Conservation (phyloP, 1,140 invertebrate genomes). For the Drosophila athabasca region DNA sequence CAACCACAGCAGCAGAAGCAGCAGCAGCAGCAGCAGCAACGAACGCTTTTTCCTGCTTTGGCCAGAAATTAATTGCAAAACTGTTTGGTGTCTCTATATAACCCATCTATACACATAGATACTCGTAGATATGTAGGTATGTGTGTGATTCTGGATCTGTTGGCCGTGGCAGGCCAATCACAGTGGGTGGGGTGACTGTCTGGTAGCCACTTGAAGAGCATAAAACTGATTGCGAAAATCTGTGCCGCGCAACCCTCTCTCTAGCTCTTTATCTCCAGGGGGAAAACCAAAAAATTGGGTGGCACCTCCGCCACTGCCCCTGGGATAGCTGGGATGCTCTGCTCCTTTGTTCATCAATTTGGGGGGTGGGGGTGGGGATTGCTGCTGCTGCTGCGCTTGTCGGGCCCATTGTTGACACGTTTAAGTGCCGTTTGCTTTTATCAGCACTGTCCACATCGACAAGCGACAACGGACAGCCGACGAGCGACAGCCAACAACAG, state of each 20-base stretch:
- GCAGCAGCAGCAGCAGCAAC: constrained; percentile 31
- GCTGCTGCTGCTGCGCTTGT: constrained; percentile 67
- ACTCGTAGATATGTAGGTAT: background rate
- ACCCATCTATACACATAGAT: background rate
- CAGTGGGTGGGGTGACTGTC: constrained; percentile 47
- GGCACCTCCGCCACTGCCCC: constrained; percentile 1
- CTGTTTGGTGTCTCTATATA: constrained; percentile 56
- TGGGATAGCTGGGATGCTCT: constrained; percentile 25
- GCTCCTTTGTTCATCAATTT: constrained; percentile 64
- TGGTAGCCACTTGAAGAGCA: constrained; percentile 72
- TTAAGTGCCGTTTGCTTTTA: constrained; percentile 81
- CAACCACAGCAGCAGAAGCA: constrained; percentile 47
- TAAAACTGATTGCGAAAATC: constrained; percentile 80
- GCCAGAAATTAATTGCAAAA: constrained; percentile 79
- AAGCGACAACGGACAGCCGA: constrained; percentile 24
- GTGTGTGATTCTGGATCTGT: constrained; percentile 13
- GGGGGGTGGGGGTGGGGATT: background rate
- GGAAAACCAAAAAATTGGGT: constrained; percentile 24
- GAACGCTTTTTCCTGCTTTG: constrained; percentile 54
- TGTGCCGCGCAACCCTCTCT: constrained; percentile 44
- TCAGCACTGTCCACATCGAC: constrained; percentile 63
- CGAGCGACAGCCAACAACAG: constrained; percentile 4
- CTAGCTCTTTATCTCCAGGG: background rate
- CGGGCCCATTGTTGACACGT: constrained; percentile 78
- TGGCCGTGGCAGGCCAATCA: constrained; percentile 57